Conservation (phyloP, 2,888 invertebrate species). For the Dioctria rufipes region DNA sequence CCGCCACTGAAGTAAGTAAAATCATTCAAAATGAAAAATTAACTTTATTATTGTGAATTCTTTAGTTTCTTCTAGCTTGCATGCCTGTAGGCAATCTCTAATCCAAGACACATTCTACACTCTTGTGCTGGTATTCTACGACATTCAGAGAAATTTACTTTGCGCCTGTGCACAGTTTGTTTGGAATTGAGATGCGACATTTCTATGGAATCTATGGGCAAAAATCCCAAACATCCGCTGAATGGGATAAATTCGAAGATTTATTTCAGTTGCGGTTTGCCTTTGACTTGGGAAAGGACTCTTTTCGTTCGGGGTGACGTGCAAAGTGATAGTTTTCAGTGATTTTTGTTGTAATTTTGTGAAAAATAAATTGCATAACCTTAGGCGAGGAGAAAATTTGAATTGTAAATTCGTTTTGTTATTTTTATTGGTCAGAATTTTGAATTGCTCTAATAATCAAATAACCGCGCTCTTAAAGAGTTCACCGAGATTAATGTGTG, state of each 20-base stretch:
- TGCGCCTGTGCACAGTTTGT: slow-evolving; percentile 10
- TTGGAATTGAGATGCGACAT: not conserved
- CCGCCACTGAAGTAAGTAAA: not conserved
- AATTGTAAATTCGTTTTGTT: not conserved
- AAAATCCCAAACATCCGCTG: slow-evolving; percentile 40
- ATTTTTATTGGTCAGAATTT: not conserved
- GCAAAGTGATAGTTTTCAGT: slow-evolving; percentile 22
- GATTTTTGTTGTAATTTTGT: slow-evolving; percentile 7
- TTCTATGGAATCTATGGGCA: not conserved
- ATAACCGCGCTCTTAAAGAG: too few species aligned
- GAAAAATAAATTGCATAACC: slow-evolving; percentile 32
- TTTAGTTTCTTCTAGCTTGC: not conserved
- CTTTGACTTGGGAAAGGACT: slow-evolving; percentile 51
- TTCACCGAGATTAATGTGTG: slow-evolving; percentile 8
- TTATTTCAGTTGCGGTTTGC: slow-evolving; percentile 58
- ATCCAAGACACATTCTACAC: slow-evolving; percentile 13
- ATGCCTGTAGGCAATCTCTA: not conserved
- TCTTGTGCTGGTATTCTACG: not conserved
- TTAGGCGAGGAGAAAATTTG: slow-evolving; percentile 13
- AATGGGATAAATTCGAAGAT: slow-evolving; percentile 52
- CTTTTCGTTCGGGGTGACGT: slow-evolving; percentile 24
- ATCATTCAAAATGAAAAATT: not conserved
- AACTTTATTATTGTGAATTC: slow-evolving; percentile 29
- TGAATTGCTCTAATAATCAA: too few species aligned
- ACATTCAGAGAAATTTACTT: not conserved